Base-by-base conservation (phyloP, 53 echinoderm and acorn worm species). In the Patiria pectinifera region DNA sequence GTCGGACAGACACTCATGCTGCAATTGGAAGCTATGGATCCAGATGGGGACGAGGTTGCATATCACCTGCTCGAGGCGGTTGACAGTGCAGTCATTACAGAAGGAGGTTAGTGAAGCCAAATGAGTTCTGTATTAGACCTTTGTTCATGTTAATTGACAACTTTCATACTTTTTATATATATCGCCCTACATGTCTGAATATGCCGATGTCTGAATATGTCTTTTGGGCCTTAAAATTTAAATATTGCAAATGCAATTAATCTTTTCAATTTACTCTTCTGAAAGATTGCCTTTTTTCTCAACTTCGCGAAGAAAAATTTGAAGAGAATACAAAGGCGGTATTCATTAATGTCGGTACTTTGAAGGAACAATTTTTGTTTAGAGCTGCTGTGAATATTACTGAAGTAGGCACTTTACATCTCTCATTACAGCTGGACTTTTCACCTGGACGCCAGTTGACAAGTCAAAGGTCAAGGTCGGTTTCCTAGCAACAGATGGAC, bases 401-500 rank as follows among this genome's bases (percentile, higher is more conserved):
- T 35, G 35, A 35, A 35, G 35, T 53, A 53, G 5, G 53, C 8
- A 5, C 5, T 53, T 53, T 53, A 53, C 66, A 14, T 47, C 76
- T 94, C 66, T 78, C 80, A 49, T 23, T 49, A 49, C 69, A 93
- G 94, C 62, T 92, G 97, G 96, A 11, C 59, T 91, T 12, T 96
- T 97, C 70, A 91, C 71, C 0, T 97, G 97, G 97, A 95, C 84
- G 26, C 95, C 94, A 15, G 63, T 89, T 69, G 94, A 80, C 82
- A 93, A 49, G 22, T 82, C 91, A 12, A 82, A 83, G 22, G 92
- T 93, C 79, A 83, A 69, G 35, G 69, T 97, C 10, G 94, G 83
- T 8, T 83, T 97, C 45, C 86, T 87, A 25, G 97, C 95, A 3
- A 93, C 91, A 6, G 97, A 97, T 77, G 94, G 93, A 59, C 76